Base-by-base conservation (phyloP, 2,888 invertebrate genomes). In the Oxyteleia sp. region DNA sequence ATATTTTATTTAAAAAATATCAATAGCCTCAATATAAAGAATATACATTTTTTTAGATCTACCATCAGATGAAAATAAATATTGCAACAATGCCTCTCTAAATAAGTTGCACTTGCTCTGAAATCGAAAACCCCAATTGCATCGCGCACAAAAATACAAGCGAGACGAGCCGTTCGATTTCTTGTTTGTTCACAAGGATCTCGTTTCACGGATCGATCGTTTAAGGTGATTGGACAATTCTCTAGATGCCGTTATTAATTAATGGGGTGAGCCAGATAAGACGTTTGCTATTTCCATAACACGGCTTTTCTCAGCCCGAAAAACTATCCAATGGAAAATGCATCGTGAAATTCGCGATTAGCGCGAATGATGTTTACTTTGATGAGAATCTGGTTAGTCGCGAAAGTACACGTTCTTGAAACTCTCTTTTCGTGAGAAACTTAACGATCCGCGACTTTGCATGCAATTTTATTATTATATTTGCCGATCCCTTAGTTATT, bases 301-400 rank as follows among this genome's bases (percentile, higher is more conserved):
- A 35, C 41, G 29, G 26, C 51, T 64, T 26, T 51, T 53, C 43
- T 74, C 64, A 75, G 81, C 49, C 83, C 63, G 66, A 87, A 86
- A 86, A 86, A 85, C 83, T 66, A 84, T 59, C 55, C 78, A 72
- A 82, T 53, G 85, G 87, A 85, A 89, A 89, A 87, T 86, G 74
- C 69, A 76, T 85, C 86, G 87, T 88, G 86, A 82, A 89, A 90
- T 89, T 86, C n/a, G 75, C 83, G 79, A 86, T 88, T 88, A 88
- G 76, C 75, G 75, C 74, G 81, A 64, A 61, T 59, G 55, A 51
- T 59, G 78, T 82, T 75, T 69, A 49, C 71, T 66, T 38, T 85
- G 83, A 86, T 86, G 86, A 86, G 86, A 86, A 85, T 85, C 84
- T 76, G 79, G 71, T 76, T 82, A 84, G 63, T 57, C 78, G 79